Evolutionary conservation across 1,140 invertebrate genomes (phyloP).

Genomic region (Formica selysi): DNA sequence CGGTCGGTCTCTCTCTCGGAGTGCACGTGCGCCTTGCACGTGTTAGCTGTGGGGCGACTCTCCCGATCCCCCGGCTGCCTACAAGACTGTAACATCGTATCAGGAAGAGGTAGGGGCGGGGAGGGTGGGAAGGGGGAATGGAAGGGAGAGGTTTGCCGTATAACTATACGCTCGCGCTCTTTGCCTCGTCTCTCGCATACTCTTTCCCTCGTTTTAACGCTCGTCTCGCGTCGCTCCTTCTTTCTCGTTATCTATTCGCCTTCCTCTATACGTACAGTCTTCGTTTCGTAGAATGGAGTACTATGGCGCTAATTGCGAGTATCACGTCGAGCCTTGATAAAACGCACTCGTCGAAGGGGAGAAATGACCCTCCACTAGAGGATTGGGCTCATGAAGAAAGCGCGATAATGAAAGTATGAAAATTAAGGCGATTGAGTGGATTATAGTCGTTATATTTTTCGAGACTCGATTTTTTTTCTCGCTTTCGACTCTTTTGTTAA

Average conservation of each 20-base stretch:
- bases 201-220: constrained; percentile 24
- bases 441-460: too few relatives aligned
- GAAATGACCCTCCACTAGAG: background rate
- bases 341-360: background rate
- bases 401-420: background rate
- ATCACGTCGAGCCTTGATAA: constrained; percentile 23
- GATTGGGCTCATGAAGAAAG: background rate
- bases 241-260: constrained; percentile 58
- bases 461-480: background rate
- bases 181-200: constrained; percentile 52
- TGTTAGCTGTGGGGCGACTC: constrained; percentile 84
- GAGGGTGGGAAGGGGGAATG: background rate
- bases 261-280: constrained; percentile 32
- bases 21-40: constrained; percentile 85
- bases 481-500: too few relatives aligned
- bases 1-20: constrained; percentile 70
- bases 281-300: constrained; percentile 60
- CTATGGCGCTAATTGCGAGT: constrained; percentile 76
- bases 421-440: background rate
- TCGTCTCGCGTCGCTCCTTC: constrained; percentile 20
- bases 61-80: constrained; percentile 83
- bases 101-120: constrained; percentile 72
- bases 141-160: constrained; percentile 52
- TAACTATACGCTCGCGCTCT: constrained; percentile 70
- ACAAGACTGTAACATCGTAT: constrained; percentile 83